Conservation (phyloP, 2,888 invertebrate species). For the Plemyria rubiginata region DNA sequence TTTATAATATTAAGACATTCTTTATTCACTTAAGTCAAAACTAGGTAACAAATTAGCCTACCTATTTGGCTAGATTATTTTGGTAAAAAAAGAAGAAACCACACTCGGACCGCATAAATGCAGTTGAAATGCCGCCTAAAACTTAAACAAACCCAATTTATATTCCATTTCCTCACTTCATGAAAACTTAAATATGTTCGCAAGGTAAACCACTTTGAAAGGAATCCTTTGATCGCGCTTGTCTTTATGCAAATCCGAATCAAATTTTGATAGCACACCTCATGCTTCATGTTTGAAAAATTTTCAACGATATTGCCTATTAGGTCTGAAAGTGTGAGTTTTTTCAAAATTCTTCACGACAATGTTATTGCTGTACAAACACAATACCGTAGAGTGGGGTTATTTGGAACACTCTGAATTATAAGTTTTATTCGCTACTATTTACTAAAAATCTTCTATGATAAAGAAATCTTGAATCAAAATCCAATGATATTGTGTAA, state of each 20-base stretch:
- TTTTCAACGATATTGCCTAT: slow-evolving; percentile 30
- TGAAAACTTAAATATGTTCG: slow-evolving; percentile 84
- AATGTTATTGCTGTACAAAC: not conserved
- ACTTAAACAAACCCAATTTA: slow-evolving; percentile 83
- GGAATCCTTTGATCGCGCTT: slow-evolving; percentile 82
- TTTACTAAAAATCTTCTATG: too few species aligned
- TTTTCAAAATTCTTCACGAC: slow-evolving; percentile 7
- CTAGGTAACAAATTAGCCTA: too few species aligned
- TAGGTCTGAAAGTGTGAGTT: slow-evolving; percentile 15
- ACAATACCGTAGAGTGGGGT: too few species aligned
- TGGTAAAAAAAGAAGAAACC: not conserved
- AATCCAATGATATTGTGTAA: too few species aligned
- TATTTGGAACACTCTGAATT: too few species aligned
- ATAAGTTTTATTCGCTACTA: too few species aligned
- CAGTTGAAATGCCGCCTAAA: slow-evolving; percentile 61
- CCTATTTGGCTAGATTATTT: too few species aligned
- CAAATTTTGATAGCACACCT: slow-evolving; percentile 69
- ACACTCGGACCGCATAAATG: not conserved
- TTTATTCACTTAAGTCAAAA: too few species aligned
- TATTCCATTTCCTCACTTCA: slow-evolving; percentile 84
- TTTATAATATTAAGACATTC: too few species aligned
- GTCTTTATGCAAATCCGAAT: slow-evolving; percentile 79
- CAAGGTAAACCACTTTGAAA: slow-evolving; percentile 82
- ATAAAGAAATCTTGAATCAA: too few species aligned
- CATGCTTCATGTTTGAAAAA: slow-evolving; percentile 44